phyloP scores from a whole-genome alignment of 2,888 invertebrate species.

The Lasioglossum zephyrum region DNA sequence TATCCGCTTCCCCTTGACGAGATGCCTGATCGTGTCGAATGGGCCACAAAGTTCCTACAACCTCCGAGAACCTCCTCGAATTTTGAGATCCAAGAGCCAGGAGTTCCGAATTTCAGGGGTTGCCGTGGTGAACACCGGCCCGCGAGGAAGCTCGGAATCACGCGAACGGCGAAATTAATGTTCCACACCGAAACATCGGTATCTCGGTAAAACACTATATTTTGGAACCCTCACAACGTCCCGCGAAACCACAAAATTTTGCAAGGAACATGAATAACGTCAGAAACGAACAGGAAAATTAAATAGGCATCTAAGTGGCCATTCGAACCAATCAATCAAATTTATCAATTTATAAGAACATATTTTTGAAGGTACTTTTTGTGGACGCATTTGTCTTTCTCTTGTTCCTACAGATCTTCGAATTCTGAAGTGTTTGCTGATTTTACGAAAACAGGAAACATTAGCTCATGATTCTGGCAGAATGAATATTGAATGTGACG shows the following conservation, averaged over 20 bases:
- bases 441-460: too few relatives aligned
- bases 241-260: not conserved
- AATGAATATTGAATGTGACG: not conserved
- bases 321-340: too few relatives aligned
- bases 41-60: constrained; percentile 54
- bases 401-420: not conserved
- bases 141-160: constrained; percentile 13
- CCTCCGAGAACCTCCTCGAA: not conserved
- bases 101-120: constrained; percentile 27
- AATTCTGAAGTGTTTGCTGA: not conserved
- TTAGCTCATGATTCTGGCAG: not conserved
- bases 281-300: not conserved
- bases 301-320: not conserved
- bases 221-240: not conserved
- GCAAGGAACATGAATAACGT: not conserved
- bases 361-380: too few relatives aligned
- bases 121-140: not conserved
- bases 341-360: too few relatives aligned
- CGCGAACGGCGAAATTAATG: constrained; percentile 42
- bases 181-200: not conserved
- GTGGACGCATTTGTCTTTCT: too few relatives aligned
- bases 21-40: constrained; percentile 52
- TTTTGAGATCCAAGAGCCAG: constrained; percentile 14
- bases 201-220: constrained; percentile 2
- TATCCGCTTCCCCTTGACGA: constrained; percentile 48